Base-by-base conservation (phyloP, 2,113 vertebrate species). In the Emydura subglobosa region DNA sequence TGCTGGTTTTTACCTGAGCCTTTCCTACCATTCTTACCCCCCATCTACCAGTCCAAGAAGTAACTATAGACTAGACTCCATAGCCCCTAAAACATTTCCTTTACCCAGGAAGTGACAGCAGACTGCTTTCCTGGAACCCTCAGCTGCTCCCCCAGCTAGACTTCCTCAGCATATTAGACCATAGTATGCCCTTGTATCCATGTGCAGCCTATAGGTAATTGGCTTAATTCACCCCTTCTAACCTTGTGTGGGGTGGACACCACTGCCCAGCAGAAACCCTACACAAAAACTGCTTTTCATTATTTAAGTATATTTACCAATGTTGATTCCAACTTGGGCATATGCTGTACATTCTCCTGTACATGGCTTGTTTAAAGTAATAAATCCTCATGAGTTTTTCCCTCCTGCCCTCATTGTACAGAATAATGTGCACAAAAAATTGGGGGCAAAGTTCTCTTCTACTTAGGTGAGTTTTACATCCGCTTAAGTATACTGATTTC, bases 331-430 rank as follows among this genome's bases (percentile, higher is more conserved):
- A 61, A 19, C 3, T 12, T 12, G 57, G 65, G 31, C 8, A 17
- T 14, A 74, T 5, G 47, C 19, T 59, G 85, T 61, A 42, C 0
- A 1, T n/a, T 59, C 27, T 25, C 5, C 0, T 0, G 27, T 44
- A 24, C 31, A 17, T 27, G 39, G 25, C 34, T 82, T 34, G 25
- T 65, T 74, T 82, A 42, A 78, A 87, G 57, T 80, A 53, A 55
- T 53, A 55, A 7, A 13, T 25, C 16, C 6, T 59, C 87, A 7
- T 47, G 55, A 79, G 44, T 21, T 14, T 89, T 31, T 29, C 29
- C 44, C 89, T 17, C 19, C 1, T 12, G 42, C 29, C 7, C 61
- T 0, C 39, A 21, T 11, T 83, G 44, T 68, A n/a, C 14, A n/a
- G 17, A 68, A n/a, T n/a, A 39, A 68, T 9, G 34, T 39, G 13